Percentiles rank a stretch among this genome's conserved stretches.
Evolutionary conservation across 2,888 invertebrate genomes (phyloP).

Genomic region (Ormyrus rosae): DNA sequence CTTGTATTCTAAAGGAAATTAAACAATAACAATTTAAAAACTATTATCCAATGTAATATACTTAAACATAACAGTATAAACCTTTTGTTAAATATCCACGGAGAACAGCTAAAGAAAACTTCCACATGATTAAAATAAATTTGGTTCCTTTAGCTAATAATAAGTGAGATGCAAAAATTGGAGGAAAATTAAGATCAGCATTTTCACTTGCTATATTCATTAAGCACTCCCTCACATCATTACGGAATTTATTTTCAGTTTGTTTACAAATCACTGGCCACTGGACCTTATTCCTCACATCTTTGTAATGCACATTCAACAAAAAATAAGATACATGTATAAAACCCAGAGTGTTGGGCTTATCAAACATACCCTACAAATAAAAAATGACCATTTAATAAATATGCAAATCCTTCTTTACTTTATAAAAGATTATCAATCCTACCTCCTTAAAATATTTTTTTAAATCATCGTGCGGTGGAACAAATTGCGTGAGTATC

Average conservation of each 20-base stretch:
- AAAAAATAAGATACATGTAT: constrained; percentile 69
- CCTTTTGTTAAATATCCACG: constrained; percentile 64
- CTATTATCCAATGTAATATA: background rate
- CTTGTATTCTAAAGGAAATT: constrained; percentile 52
- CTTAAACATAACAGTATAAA: constrained; percentile 12
- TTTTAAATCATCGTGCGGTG: constrained; percentile 67
- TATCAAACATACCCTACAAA: constrained; percentile 72
- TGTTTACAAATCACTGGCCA: constrained; percentile 72
- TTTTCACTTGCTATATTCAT: constrained; percentile 66
- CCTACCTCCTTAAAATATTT: constrained; percentile 66
- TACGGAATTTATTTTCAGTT: constrained; percentile 70
- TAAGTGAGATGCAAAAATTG: constrained; percentile 68
- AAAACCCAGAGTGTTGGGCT: constrained; percentile 71
- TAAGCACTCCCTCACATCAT: constrained; percentile 67
- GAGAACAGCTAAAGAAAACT: constrained; percentile 68
- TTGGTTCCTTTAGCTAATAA: constrained; percentile 70
- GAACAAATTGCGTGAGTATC: constrained; percentile 65
- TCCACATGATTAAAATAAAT: constrained; percentile 70
- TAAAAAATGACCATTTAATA: constrained; percentile 13
- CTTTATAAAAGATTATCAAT: background rate
- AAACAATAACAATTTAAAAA: constrained; percentile 19
- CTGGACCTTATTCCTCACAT: constrained; percentile 65
- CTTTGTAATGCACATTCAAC: constrained; percentile 67
- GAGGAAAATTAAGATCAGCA: constrained; percentile 68
- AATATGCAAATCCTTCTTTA: constrained; percentile 9